A percentile compares a stretch with the other conserved stretches of the same genome.
These are phyloP conservation scores for Neodiprion pinetum DNA, from an alignment of 1,140 invertebrate genomes.

Conservation along the genomic window DNA sequence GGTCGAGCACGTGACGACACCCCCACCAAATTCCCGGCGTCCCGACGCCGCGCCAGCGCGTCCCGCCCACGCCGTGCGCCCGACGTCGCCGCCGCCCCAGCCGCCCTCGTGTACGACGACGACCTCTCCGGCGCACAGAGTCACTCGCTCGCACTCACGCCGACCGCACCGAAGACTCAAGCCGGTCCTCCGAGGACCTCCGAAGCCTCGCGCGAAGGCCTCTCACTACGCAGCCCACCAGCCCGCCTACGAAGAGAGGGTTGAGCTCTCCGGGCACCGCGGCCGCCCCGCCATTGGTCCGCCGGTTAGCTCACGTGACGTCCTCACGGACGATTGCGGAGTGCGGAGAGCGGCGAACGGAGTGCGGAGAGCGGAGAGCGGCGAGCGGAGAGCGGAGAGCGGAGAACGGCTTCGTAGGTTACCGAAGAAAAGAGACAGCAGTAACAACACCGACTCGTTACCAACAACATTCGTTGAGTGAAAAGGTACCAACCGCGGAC, in stretches of 20 bases:
- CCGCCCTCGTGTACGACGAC: slow-evolving; percentile 38
- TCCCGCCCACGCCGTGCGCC: slow-evolving; percentile 49
- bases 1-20: slow-evolving; percentile 54
- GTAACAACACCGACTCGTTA: slow-evolving; percentile 36
- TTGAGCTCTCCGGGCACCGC: slow-evolving; percentile 44
- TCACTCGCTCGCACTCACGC: slow-evolving; percentile 45
- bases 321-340: slow-evolving; percentile 8
- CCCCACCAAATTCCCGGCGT: slow-evolving; percentile 35
- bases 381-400: slow-evolving; percentile 20
- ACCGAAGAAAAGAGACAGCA: slow-evolving; percentile 46
- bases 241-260: slow-evolving; percentile 58
- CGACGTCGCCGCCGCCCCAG: slow-evolving; percentile 33
- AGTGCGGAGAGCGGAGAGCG: slow-evolving; percentile 19
- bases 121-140: slow-evolving; percentile 34
- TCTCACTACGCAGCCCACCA: slow-evolving; percentile 33
- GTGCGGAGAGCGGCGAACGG: slow-evolving; percentile 17
- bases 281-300: slow-evolving; percentile 55
- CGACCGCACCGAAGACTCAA: slow-evolving; percentile 39
- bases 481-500: background rate
- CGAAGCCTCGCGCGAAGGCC: slow-evolving; percentile 24
- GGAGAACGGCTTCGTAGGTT: slow-evolving; percentile 17
- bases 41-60: slow-evolving; percentile 40
- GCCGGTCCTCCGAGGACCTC: slow-evolving; percentile 32
- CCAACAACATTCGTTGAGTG: background rate
- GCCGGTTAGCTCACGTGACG: slow-evolving; percentile 49